Percentiles rank a stretch among this genome's conserved stretches.
phyloP scores from a whole-genome alignment of 2,888 invertebrate species.

The Odontomyia ornata region DNA sequence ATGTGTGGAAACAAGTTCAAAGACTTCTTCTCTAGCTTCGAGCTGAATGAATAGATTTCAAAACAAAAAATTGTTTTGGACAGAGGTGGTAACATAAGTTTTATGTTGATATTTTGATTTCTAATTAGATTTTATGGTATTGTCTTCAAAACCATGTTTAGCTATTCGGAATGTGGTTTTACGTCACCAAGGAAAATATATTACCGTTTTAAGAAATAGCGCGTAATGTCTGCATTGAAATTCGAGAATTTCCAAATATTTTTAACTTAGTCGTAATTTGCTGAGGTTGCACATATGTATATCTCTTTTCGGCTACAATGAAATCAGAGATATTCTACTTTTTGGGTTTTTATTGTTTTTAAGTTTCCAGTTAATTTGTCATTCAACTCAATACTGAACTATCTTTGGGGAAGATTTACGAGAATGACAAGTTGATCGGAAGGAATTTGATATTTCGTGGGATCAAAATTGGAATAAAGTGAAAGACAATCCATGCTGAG shows the following conservation, averaged over 20 bases:
- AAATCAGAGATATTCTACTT: neutral
- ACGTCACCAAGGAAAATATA: neutral
- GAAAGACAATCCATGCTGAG: neutral
- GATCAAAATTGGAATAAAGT: slow-evolving; percentile 13
- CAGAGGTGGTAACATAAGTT: neutral
- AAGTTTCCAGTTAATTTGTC: neutral
- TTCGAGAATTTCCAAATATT: no score
- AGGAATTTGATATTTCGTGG: neutral
- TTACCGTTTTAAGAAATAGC: neutral
- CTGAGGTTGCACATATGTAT: neutral
- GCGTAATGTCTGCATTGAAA: no score
- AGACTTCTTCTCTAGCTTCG: neutral
- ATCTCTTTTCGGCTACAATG: neutral
- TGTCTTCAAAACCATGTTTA: slow-evolving; percentile 7
- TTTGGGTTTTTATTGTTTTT: neutral
- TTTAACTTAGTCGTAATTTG: no score
- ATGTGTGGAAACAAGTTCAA: neutral
- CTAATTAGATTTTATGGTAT: slow-evolving; percentile 26
- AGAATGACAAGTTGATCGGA: neutral
- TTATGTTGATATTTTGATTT: slow-evolving; percentile 14
- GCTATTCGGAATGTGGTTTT: neutral
- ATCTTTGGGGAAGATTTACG: slow-evolving; percentile 6
- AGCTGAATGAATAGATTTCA: no score
- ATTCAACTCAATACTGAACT: neutral
- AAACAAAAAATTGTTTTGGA: slow-evolving; percentile 1